Percentiles rank a stretch among this genome's conserved stretches.
phyloP scores from a whole-genome alignment of 2,888 invertebrate genomes.

The Lasiommata megera region DNA sequence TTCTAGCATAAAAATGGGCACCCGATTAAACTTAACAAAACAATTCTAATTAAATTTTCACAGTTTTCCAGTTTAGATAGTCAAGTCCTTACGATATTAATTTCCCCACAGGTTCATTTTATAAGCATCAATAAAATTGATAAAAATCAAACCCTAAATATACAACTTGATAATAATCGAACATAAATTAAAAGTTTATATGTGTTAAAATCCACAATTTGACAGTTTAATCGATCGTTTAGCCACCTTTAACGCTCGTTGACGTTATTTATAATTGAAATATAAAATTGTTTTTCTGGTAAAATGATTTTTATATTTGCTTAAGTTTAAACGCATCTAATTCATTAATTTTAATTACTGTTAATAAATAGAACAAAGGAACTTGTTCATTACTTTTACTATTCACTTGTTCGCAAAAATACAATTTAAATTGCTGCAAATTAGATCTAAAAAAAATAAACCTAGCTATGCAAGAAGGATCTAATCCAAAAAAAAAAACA shows the following conservation, averaged over 20 bases:
- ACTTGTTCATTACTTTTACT: too few species aligned
- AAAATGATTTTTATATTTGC: slow-evolving; percentile 6
- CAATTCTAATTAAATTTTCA: not conserved
- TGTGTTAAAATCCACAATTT: slow-evolving; percentile 16
- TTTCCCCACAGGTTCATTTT: not conserved
- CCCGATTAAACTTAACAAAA: not conserved
- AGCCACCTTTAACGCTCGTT: slow-evolving; percentile 26
- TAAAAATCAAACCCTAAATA: slow-evolving; percentile 5
- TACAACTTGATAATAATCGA: slow-evolving; percentile 10
- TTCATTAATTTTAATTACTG: too few species aligned
- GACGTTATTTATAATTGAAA: slow-evolving; percentile 26
- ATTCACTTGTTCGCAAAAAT: too few species aligned
- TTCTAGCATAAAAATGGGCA: not conserved
- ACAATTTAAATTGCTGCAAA: too few species aligned
- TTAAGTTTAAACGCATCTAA: not conserved
- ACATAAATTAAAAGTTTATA: slow-evolving; percentile 5
- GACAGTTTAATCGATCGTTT: slow-evolving; percentile 23
- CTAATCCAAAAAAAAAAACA: too few species aligned
- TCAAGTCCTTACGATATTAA: not conserved
- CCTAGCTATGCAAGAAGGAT: too few species aligned
- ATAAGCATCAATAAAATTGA: slow-evolving; percentile 4
- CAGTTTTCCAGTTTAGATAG: not conserved
- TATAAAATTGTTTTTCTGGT: too few species aligned
- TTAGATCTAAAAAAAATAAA: too few species aligned
- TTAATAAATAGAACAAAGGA: too few species aligned